Base-by-base conservation (phyloP, 1,140 invertebrate species). In the Portunus trituberculatus region DNA sequence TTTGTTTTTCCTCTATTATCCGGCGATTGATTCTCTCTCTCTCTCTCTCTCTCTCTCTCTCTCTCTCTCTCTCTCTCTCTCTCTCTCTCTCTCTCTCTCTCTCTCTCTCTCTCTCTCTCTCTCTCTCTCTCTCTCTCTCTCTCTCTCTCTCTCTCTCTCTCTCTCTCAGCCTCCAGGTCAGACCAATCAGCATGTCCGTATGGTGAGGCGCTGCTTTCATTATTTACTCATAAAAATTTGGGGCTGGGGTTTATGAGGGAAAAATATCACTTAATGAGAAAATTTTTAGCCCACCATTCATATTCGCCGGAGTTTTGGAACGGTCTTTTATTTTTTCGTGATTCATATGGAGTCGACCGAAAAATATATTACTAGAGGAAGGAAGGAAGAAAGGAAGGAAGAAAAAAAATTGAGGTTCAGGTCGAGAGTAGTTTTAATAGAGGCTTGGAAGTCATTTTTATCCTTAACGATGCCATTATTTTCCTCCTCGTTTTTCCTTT, bases 41-140 rank as follows among this genome's bases (percentile, higher is more conserved):
- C 67, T 76, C 59, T 76, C 59, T 76, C 59, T 76, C 59, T 76
- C 59, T 76, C 59, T 76, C 59, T 76, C 59, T 76, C 59, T 52
- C 48, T 52, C 48, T 52, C 48, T 52, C 48, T 52, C 48, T 52
- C 59, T 52, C 48, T 52, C 48, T 52, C 48, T 52, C 48, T 52
- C 59, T 10, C 20, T 76, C 59, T 76, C 59, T 76, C 59, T 76
- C 59, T 76, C 59, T 76, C 59, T 76, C 67, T 76, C 67, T 76
- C 67, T 76, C 67, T 76, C 67, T 76, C 67, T 76, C 67, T 76
- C 67, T 76, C 67, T 76, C 67, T 76, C 67, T 76, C 67, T 76
- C 67, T 59, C 52, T 59, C 52, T 59, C 52, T 59, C 52, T 59
- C 67, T 25, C n/a, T 76, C 67, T 76, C 67, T 76, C 67, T 76